A percentile compares a stretch with the other conserved stretches of the same genome.
These are phyloP conservation scores for Saguinus imperator DNA, from an alignment of 2,113 vertebrate species.

Conservation along the genomic window DNA sequence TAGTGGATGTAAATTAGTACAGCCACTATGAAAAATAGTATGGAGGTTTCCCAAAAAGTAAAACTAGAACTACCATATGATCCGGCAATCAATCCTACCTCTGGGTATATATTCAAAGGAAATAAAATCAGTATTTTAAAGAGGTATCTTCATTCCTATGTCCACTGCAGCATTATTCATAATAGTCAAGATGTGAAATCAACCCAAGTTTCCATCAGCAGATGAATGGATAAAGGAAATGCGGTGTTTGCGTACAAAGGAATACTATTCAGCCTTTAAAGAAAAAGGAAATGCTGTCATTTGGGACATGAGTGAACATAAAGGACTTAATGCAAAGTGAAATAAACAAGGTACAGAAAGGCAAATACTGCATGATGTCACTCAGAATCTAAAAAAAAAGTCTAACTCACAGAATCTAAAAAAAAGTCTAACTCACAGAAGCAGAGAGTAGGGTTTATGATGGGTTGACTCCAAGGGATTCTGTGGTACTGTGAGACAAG, in stretches of 20 bases:
- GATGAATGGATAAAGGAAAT: not conserved
- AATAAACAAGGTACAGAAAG: not conserved
- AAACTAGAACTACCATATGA: not conserved
- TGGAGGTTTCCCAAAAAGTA: not conserved
- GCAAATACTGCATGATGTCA: not conserved
- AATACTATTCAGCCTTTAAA: not conserved
- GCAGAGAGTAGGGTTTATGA: not conserved
- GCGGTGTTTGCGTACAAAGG: not conserved
- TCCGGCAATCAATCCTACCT: not conserved
- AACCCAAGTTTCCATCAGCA: not conserved
- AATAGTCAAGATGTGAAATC: not conserved
- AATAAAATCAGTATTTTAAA: not conserved
- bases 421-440: not conserved
- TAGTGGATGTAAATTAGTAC: not conserved
- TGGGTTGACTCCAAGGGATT: fast-evolving
- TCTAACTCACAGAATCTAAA: not conserved
- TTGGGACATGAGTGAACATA: not conserved
- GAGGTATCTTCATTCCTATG: not conserved
- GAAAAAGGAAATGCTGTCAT: not conserved
- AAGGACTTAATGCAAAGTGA: not conserved
- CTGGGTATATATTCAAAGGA: not conserved
- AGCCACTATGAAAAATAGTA: not conserved
- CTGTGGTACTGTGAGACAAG: not conserved
- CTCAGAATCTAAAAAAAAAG: not conserved
- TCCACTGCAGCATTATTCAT: not conserved